Evolutionary conservation across 64 coral and sea anemone species (phyloP).

Genomic region (Catalaphyllia jardinei): DNA sequence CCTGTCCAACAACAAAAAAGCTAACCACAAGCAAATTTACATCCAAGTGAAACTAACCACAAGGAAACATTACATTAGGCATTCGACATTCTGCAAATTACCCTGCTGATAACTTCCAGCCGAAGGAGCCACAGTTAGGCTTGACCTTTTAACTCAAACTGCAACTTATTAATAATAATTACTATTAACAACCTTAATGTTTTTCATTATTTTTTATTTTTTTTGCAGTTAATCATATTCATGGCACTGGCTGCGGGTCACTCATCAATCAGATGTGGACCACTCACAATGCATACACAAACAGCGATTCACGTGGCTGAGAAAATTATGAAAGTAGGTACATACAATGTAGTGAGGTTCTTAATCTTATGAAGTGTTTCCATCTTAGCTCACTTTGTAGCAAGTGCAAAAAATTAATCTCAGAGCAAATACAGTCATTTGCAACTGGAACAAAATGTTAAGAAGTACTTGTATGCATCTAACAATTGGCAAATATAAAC

Average conservation of each 20-base stretch:
- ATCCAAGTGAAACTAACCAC: too few relatives aligned
- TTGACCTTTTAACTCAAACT: background rate
- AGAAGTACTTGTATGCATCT: too few relatives aligned
- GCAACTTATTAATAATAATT: background rate
- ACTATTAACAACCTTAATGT: background rate
- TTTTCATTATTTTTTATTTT: background rate
- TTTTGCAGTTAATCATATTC: conserved; percentile 84
- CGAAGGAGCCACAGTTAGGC: background rate
- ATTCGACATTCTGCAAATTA: too few relatives aligned
- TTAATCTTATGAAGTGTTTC: background rate
- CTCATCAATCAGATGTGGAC: conserved; percentile 83
- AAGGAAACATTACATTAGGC: too few relatives aligned
- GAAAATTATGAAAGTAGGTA: conserved; percentile 94
- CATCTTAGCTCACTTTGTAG: too few relatives aligned
- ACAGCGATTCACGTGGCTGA: conserved; percentile 97
- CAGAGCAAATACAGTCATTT: too few relatives aligned
- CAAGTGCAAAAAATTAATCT: background rate
- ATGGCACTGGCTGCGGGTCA: conserved; percentile 90
- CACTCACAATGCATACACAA: conserved; percentile 96
- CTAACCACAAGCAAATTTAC: too few relatives aligned
- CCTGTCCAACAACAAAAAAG: too few relatives aligned
- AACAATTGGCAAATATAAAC: too few relatives aligned
- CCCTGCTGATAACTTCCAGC: background rate
- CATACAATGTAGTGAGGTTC: background rate
- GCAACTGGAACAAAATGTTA: too few relatives aligned